These are phyloP conservation scores for Phaethon lepturus DNA, from an alignment of 2,113 vertebrate species.

Conservation along the genomic window DNA sequence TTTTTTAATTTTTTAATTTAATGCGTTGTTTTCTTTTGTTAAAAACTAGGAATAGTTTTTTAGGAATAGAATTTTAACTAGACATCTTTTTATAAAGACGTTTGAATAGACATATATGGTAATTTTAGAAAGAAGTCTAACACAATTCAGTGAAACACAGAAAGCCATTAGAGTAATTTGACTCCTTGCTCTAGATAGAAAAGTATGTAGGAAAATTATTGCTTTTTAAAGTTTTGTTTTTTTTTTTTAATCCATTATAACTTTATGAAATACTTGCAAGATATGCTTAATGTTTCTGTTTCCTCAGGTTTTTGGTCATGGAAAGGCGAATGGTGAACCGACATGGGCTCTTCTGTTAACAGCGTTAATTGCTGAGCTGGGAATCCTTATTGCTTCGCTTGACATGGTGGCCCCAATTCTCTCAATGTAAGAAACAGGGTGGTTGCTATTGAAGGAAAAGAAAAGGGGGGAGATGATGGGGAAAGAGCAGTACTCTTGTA, in stretches of 20 bases:
- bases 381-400: slow-evolving; percentile 97
- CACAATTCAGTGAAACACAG: not conserved
- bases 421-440: slow-evolving; percentile 88
- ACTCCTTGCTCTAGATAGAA: not conserved
- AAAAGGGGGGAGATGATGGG: accelerated
- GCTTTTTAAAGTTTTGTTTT: not conserved
- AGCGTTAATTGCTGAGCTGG: slow-evolving; percentile 92
- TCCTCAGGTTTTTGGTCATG: slow-evolving; percentile 91
- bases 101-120: not conserved
- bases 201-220: not conserved
- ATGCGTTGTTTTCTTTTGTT: not conserved
- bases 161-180: not conserved
- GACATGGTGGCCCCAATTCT: slow-evolving; percentile 99
- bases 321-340: slow-evolving; percentile 93
- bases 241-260: not conserved
- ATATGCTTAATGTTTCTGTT: not conserved
- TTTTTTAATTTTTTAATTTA: not conserved
- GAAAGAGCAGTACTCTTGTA: not conserved
- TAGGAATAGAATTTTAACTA: too few relatives aligned
- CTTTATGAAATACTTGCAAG: not conserved
- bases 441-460: accelerated
- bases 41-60: not conserved
- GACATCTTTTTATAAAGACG: not conserved
- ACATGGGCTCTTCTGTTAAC: slow-evolving; percentile 96
- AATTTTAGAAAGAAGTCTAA: not conserved